Base-by-base conservation (phyloP, 2,797 vertebrate species). In the Arrhamphus sclerolepis region DNA sequence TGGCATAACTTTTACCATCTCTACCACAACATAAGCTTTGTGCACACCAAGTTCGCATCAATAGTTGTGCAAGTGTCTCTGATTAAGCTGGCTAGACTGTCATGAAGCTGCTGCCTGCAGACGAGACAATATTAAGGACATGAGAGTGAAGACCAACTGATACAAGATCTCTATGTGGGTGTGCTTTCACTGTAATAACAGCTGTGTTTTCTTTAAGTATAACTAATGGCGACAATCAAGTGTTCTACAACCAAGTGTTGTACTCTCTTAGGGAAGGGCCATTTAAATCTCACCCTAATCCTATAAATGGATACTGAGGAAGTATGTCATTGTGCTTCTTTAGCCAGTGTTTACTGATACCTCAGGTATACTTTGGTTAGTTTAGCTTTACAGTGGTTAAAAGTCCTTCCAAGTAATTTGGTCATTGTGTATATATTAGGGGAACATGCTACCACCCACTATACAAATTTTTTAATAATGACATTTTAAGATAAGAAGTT, bases 1-100 rank as follows among this genome's bases (percentile, higher is more conserved):
- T 70, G 1, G 10, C 47, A 56, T 73, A 51, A 34, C 64, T 54
- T 76, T 77, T 72, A 75, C 70, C 56, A 57, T 56, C 39, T 62
- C 19, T 53, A 57, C 67, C 59, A 52, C 55, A 51, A 66, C 19
- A 48, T 64, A 62, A 63, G 24, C 47, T 59, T 47, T 42, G 55
- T 17, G 38, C 41, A 59, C 65, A 75, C 57, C 56, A 22, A 71
- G 19, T 70, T 52, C 40, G 55, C 47, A 49, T 70, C 44, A 70
- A 28, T 64, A 57, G 17, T 47, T 60, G 1, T 43, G 26, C 29
- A 17, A 39, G 21, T 55, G 43, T 70, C 38, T 43, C 26, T n/a
- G 38, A 6, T 43, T 39, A 9, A 54, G 21, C 19, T 54, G 43
- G 31, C n/a, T 5, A 40, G 38, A 41, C 42, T 48, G 47, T 34